Evolutionary conservation across 2,888 invertebrate species (phyloP).

Genomic region (Achlya flavicornis): DNA sequence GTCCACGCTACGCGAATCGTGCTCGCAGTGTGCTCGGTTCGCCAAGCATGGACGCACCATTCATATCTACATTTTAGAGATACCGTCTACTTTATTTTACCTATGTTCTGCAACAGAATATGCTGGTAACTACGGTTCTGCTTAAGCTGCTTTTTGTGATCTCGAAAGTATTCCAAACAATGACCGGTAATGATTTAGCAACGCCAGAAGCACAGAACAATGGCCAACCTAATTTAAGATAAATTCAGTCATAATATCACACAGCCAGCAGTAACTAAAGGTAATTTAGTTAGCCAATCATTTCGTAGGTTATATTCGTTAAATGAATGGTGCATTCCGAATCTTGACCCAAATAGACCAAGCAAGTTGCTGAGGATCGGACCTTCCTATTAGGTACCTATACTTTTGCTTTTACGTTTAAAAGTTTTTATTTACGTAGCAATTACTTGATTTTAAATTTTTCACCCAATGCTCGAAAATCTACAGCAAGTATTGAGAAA

Average conservation of each 20-base stretch:
- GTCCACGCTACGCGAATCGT: no score
- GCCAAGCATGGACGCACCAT: no score
- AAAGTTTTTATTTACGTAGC: no score
- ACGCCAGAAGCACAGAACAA: not conserved
- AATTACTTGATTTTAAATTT: no score
- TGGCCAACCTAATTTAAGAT: not conserved
- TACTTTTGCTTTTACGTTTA: no score
- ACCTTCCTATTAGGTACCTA: not conserved
- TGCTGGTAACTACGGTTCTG: no score
- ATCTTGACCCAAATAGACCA: not conserved
- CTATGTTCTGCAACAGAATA: no score
- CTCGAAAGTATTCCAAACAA: not conserved
- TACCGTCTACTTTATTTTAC: not conserved
- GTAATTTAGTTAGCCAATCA: not conserved
- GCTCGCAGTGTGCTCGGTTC: no score
- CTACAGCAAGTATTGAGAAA: no score
- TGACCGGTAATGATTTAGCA: not conserved
- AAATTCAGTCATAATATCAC: not conserved
- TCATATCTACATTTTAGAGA: not conserved
- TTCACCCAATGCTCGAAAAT: no score
- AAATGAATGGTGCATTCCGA: constrained; percentile 3
- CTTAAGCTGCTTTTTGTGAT: no score
- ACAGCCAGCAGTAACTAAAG: not conserved
- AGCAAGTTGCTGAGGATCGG: not conserved
- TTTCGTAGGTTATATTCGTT: not conserved